A percentile compares a stretch with the other conserved stretches of the same genome.
Evolutionary conservation across 2,888 invertebrate genomes (phyloP).

Genomic region (Cephus nigrinus): DNA sequence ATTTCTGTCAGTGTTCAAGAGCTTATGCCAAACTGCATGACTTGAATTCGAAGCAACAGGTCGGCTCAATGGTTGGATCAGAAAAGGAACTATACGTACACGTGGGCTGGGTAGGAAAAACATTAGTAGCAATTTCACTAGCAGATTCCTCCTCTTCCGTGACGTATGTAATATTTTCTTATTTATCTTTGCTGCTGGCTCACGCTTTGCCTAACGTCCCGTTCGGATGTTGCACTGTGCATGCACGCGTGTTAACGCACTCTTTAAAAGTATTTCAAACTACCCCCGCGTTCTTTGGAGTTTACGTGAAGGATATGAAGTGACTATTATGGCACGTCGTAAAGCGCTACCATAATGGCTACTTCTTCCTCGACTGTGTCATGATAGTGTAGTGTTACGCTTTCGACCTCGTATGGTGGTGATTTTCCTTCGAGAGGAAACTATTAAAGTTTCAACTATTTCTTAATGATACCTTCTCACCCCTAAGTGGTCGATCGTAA

Average conservation of each 20-base stretch:
- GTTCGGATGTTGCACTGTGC: background rate
- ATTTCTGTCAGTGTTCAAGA: background rate
- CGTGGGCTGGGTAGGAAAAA: background rate
- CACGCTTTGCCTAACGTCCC: background rate
- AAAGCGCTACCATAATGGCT: slow-evolving; percentile 23
- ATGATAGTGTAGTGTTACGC: background rate
- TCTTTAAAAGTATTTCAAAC: background rate
- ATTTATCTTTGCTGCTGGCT: background rate
- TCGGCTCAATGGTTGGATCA: background rate
- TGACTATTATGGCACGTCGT: slow-evolving; percentile 25
- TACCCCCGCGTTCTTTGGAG: background rate
- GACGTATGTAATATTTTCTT: background rate
- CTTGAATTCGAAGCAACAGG: slow-evolving; percentile 20
- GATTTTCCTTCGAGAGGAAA: background rate
- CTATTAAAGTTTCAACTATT: slow-evolving; percentile 4
- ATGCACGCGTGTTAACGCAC: background rate
- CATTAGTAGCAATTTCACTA: background rate
- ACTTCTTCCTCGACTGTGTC: slow-evolving; percentile 5
- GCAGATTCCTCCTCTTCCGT: background rate
- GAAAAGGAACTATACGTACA: background rate
- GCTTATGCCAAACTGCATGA: background rate
- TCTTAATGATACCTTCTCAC: slow-evolving; percentile 9
- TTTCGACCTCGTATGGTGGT: background rate
- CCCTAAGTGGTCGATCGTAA: slow-evolving; percentile 5
- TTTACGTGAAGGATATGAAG: slow-evolving; percentile 26